Percentiles rank a stretch among this genome's conserved stretches.
Conservation (phyloP, 2,888 invertebrate genomes). For the Synanthedon formicaeformis region DNA sequence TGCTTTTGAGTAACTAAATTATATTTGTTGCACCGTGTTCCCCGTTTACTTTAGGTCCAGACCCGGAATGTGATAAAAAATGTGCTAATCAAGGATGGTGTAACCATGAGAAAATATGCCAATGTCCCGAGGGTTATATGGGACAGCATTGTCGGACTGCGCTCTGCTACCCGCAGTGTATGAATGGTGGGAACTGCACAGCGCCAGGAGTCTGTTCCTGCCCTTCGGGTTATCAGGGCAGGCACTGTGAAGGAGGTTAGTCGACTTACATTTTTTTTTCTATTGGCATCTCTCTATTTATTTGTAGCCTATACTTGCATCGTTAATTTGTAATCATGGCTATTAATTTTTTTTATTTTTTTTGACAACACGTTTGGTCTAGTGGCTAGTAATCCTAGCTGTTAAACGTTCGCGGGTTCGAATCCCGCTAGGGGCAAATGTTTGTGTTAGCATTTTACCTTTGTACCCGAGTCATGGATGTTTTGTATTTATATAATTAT, state of each 20-base stretch:
- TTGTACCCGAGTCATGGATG: no score
- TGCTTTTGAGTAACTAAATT: background rate
- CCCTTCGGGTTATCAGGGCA: slow-evolving; percentile 89
- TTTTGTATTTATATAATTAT: no score
- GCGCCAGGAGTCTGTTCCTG: slow-evolving; percentile 91
- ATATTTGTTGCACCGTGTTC: background rate
- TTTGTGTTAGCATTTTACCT: no score
- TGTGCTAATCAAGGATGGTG: slow-evolving; percentile 89
- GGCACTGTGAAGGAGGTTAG: slow-evolving; percentile 90
- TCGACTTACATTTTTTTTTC: background rate
- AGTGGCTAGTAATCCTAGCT: no score
- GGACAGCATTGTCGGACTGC: slow-evolving; percentile 91
- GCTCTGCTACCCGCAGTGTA: slow-evolving; percentile 91
- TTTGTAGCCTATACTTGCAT: no score
- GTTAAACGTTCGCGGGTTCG: no score
- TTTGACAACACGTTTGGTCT: no score
- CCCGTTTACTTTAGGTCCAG: slow-evolving; percentile 73
- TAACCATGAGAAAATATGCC: slow-evolving; percentile 85
- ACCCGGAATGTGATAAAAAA: slow-evolving; percentile 89
- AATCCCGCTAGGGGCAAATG: no score
- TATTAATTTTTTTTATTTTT: no score
- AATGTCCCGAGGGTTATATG: slow-evolving; percentile 91
- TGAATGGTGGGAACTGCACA: slow-evolving; percentile 93
- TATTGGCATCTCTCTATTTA: no score
- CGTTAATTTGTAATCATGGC: no score